Base-by-base conservation (phyloP, 2,113 vertebrate genomes). In the Campylomormyrus numenius region DNA sequence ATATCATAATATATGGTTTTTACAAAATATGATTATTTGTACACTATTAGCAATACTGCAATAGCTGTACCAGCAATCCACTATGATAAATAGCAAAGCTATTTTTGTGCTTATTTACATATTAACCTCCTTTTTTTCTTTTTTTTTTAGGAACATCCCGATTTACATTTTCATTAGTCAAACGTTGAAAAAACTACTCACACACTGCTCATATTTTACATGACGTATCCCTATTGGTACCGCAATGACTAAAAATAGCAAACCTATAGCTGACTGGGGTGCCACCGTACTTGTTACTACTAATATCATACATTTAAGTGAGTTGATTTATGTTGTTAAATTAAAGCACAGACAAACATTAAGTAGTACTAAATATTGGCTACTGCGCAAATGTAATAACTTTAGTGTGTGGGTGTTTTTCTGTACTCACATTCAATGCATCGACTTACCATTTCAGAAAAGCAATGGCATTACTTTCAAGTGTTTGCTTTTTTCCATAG, bases 401-500 rank as follows among this genome's bases (percentile, higher is more conserved):
- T 87, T 49, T 39, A 35, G 9, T 11, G n/a, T 85, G 84, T 85
- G 45, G 45, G 45, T n/a, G 84, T 53, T 87, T 48, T 53, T 86
- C 48, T 87, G n/a, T 87, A 35, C 31, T 19, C 85, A 17, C 6
- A 86, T 77, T 56, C 7, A 24, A 88, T 27, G 56, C 49, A 53
- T 48, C 48, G 39, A 39, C 84, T 86, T 85, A 19, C 83, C 83
- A 85, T 88, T n/a, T 56, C 35, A 77, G 48, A 56, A 35, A 90
- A 88, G 66, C 49, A 53, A 24, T 49, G 42, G 52, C 85, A 62
- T 88, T 88, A 83, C 70, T 88, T 90, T 88, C 39, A 83, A 90
- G 90, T 90, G 90, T 90, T 88, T 90, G 48, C 35, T 52, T 90
- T 74, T 88, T 90, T 85, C 45, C 35, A 52, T 77, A 50, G 52